Conservation (phyloP, 2,888 invertebrate genomes). For the Cecidostiba fungosa region DNA sequence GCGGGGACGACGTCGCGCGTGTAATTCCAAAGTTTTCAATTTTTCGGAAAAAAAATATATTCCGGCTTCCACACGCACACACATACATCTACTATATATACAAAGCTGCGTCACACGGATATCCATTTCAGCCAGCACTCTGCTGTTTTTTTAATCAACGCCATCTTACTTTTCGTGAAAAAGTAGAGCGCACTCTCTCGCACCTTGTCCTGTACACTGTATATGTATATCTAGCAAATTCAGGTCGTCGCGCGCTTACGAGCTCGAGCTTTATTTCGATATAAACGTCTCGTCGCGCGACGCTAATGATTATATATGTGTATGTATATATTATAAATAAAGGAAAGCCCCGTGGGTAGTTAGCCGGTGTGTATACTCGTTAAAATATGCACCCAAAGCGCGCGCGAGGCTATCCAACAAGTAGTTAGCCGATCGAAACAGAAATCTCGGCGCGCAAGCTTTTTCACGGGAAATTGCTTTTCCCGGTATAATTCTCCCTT, state of each 20-base stretch:
- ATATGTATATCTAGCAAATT: not conserved
- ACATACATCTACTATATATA: not conserved
- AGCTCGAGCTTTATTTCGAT: not conserved
- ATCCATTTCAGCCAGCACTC: not conserved
- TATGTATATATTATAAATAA: not conserved
- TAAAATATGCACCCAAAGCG: not conserved
- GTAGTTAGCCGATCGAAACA: slow-evolving; percentile 27
- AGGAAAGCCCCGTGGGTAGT: too few species aligned
- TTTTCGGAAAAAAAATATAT: not conserved
- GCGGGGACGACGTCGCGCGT: not conserved
- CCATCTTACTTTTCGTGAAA: not conserved
- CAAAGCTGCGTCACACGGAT: not conserved
- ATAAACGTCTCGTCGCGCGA: not conserved
- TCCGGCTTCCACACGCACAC: not conserved
- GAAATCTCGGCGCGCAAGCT: not conserved
- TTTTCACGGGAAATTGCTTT: slow-evolving; percentile 45
- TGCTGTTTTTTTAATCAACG: slow-evolving; percentile 13
- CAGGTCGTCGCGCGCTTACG: too few species aligned
- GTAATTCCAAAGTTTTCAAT: slow-evolving; percentile 5
- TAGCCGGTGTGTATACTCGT: not conserved
- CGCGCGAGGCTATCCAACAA: slow-evolving; percentile 24
- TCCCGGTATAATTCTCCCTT: not conserved
- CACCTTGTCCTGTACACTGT: not conserved
- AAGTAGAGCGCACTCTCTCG: not conserved
- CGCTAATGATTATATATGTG: not conserved